These are phyloP conservation scores for Gandaritis pyraliata DNA, from an alignment of 2,888 invertebrate genomes.

Conservation along the genomic window DNA sequence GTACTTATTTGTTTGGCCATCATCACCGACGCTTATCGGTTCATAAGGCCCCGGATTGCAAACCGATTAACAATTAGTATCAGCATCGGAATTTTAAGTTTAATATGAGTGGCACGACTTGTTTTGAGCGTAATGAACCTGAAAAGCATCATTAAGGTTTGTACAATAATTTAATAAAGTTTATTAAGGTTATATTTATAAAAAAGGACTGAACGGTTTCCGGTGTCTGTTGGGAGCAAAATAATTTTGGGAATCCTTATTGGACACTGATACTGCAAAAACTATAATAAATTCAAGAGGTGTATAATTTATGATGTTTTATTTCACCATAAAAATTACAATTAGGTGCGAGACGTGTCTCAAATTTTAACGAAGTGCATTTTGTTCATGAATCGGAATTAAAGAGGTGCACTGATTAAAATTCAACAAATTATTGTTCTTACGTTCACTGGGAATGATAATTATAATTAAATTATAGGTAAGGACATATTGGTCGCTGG, in stretches of 20 bases:
- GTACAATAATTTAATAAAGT: slow-evolving; percentile 17
- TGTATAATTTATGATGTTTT: slow-evolving; percentile 66
- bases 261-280: slow-evolving; percentile 45
- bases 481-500: neutral
- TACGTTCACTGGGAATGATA: neutral
- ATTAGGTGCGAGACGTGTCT: slow-evolving; percentile 36
- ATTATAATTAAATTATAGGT: neutral
- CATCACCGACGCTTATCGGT: slow-evolving; percentile 38
- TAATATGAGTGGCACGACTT: slow-evolving; percentile 9
- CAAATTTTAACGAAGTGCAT: slow-evolving; percentile 42
- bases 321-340: slow-evolving; percentile 53
- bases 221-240: slow-evolving; percentile 41
- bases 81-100: slow-evolving; percentile 17
- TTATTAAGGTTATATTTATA: slow-evolving; percentile 22
- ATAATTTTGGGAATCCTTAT: slow-evolving; percentile 51
- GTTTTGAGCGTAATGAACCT: slow-evolving; percentile 13
- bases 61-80: slow-evolving; percentile 23
- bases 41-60: slow-evolving; percentile 22
- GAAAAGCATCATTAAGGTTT: slow-evolving; percentile 10
- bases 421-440: slow-evolving; percentile 25
- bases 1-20: slow-evolving; percentile 46
- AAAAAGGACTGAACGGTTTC: slow-evolving; percentile 25
- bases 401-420: slow-evolving; percentile 27
- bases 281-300: slow-evolving; percentile 57
- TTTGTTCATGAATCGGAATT: slow-evolving; percentile 31